These are phyloP conservation scores for Lordiphosa andalusiaca DNA, from an alignment of 2,888 invertebrate species.

Conservation along the genomic window DNA sequence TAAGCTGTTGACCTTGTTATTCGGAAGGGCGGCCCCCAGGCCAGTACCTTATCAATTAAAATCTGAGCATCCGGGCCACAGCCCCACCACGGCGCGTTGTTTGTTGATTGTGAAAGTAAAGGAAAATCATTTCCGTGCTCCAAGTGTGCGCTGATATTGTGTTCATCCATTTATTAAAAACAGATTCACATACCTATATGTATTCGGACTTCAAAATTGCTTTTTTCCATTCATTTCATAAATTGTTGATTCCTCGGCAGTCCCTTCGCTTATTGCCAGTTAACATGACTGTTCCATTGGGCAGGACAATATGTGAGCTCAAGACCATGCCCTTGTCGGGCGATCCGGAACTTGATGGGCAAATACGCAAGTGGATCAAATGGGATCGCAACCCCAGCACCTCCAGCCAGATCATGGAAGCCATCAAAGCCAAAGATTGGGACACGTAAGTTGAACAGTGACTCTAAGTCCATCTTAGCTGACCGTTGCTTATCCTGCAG, in stretches of 20 bases:
- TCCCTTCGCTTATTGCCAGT: slow-evolving; percentile 8
- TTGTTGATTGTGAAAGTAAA: too few relatives aligned
- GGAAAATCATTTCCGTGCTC: too few relatives aligned
- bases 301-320: slow-evolving; percentile 45
- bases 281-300: slow-evolving; percentile 34
- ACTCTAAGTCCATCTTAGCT: background rate
- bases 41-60: slow-evolving; percentile 18
- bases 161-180: slow-evolving; percentile 1
- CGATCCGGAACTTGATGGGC: slow-evolving; percentile 82
- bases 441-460: slow-evolving; percentile 51
- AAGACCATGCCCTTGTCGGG: slow-evolving; percentile 42
- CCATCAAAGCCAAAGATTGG: slow-evolving; percentile 83
- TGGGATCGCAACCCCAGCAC: slow-evolving; percentile 89
- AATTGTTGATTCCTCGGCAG: slow-evolving; percentile 13
- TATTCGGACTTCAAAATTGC: slow-evolving; percentile 3
- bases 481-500: slow-evolving; percentile 18
- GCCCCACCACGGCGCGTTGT: background rate
- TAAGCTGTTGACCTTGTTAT: slow-evolving; percentile 6
- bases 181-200: background rate
- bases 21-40: slow-evolving; percentile 10
- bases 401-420: slow-evolving; percentile 83
- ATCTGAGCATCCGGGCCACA: slow-evolving; percentile 6
- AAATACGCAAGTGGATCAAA: slow-evolving; percentile 86
- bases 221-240: slow-evolving; percentile 11
- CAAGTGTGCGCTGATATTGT: too few relatives aligned